Evolutionary conservation across 35 echinoderm and acorn worm species (phyloP).

Genomic region (Hemicentrotus pulcherrimus): DNA sequence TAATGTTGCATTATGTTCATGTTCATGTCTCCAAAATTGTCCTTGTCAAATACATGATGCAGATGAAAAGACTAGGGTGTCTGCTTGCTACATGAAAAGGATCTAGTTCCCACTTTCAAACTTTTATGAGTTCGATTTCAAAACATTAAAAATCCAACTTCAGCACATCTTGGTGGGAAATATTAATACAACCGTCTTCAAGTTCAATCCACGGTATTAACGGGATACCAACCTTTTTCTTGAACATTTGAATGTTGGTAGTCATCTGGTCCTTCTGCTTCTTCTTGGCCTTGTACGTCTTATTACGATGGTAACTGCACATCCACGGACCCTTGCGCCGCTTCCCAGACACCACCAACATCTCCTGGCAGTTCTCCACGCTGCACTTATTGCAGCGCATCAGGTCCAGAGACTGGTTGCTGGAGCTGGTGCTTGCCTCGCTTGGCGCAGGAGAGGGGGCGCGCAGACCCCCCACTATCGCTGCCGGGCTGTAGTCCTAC

Average conservation of each 20-base stretch:
- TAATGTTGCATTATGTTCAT: too few relatives aligned
- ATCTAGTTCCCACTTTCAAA: too few relatives aligned
- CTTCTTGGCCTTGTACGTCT: slow-evolving; percentile 52
- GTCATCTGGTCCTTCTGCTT: slow-evolving; percentile 43
- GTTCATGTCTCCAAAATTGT: too few relatives aligned
- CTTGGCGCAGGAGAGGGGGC: slow-evolving; percentile 7
- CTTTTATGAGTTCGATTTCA: too few relatives aligned
- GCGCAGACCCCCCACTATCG: slow-evolving; percentile 3
- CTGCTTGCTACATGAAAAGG: too few relatives aligned
- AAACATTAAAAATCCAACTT: too few relatives aligned
- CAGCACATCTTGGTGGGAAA: too few relatives aligned
- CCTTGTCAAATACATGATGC: too few relatives aligned
- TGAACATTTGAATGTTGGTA: slow-evolving; percentile 21
- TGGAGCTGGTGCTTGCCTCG: slow-evolving; percentile 25
- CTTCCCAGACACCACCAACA: slow-evolving; percentile 10
- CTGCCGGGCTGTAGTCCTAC: slow-evolving; percentile 23
- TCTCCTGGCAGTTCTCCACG: slow-evolving; percentile 19
- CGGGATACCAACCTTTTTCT: background rate
- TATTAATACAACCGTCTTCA: too few relatives aligned
- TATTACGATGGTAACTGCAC: slow-evolving; percentile 56
- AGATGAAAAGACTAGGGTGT: too few relatives aligned
- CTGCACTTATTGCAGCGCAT: slow-evolving; percentile 50
- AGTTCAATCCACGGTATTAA: background rate
- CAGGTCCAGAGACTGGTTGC: slow-evolving; percentile 35
- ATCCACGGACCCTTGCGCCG: slow-evolving; percentile 47